Conservation (phyloP, 1,140 invertebrate species). For the Drosophila ohnishii region DNA sequence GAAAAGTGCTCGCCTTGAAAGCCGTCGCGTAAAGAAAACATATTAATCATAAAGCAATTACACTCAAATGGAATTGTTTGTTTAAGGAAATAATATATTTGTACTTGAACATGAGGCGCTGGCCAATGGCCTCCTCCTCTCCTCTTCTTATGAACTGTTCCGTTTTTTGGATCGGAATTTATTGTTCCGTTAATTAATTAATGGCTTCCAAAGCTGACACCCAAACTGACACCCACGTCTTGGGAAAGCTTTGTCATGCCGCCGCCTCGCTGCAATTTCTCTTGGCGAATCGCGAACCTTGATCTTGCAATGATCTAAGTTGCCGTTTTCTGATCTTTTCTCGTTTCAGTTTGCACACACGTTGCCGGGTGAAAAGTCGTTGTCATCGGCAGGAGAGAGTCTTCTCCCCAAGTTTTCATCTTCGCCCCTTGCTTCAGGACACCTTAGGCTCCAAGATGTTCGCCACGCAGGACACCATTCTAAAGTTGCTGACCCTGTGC, state of each 20-base stretch:
- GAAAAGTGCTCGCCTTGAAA: constrained; percentile 24
- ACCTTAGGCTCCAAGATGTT: constrained; percentile 49
- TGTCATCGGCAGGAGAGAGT: constrained; percentile 10
- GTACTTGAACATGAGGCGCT: constrained; percentile 51
- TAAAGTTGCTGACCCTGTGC: constrained; percentile 72
- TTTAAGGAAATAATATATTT: constrained; percentile 69
- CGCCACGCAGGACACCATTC: constrained; percentile 55
- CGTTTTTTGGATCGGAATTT: constrained; percentile 15
- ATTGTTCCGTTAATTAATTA: constrained; percentile 70
- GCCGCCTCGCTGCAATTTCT: constrained; percentile 64
- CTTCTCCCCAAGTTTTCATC: background rate
- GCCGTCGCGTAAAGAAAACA: constrained; percentile 37
- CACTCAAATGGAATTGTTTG: constrained; percentile 67
- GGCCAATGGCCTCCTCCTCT: constrained; percentile 21
- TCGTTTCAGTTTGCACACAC: constrained; percentile 39
- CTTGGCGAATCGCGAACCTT: constrained; percentile 49
- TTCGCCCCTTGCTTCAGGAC: background rate
- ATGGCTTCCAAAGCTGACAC: constrained; percentile 52
- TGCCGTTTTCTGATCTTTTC: constrained; percentile 18
- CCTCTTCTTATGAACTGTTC: background rate
- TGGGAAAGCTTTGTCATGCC: constrained; percentile 45
- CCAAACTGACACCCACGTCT: constrained; percentile 43
- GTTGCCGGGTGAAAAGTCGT: constrained; percentile 53
- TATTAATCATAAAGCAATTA: constrained; percentile 59
- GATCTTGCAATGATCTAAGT: constrained; percentile 62